These are phyloP conservation scores for Petrocephalus microphthalmus DNA, from an alignment of 2,113 vertebrate species.

Conservation along the genomic window DNA sequence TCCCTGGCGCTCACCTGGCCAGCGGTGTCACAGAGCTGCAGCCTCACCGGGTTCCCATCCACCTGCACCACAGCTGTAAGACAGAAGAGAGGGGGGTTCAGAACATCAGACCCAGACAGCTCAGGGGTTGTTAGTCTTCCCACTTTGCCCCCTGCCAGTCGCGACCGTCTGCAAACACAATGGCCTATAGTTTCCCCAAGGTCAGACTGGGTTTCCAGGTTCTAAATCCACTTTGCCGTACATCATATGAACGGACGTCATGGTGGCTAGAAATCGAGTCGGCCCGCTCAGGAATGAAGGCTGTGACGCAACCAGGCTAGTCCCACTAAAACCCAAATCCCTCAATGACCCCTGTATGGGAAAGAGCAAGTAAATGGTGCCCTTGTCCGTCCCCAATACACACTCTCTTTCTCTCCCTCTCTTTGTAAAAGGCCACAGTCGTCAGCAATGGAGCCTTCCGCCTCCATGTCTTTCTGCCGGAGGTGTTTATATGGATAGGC, in stretches of 20 bases:
- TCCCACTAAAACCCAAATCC: neutral
- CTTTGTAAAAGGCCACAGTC: neutral
- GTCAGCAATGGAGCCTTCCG: neutral
- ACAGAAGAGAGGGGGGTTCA: constrained; percentile 1
- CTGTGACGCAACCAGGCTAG: neutral
- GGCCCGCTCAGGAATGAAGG: neutral
- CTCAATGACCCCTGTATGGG: constrained; percentile 21
- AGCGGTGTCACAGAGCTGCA: constrained; percentile 75
- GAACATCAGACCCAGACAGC: neutral
- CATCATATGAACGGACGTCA: neutral
- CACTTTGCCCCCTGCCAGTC: constrained; percentile 24
- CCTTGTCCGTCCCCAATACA: neutral
- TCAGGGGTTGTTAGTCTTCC: constrained; percentile 16
- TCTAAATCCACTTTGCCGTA: constrained; percentile 21
- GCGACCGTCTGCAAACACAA: constrained; percentile 30
- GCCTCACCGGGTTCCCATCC: constrained; percentile 65
- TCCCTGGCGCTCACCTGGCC: constrained; percentile 63
- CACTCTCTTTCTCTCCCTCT: neutral
- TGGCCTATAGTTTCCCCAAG: neutral
- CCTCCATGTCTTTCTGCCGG: neutral
- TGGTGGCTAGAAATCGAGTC: neutral
- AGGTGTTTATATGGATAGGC: neutral
- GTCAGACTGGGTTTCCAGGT: neutral
- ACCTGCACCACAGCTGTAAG: constrained; percentile 69
- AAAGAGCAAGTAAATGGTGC: neutral